Evolutionary conservation across 1,140 invertebrate species (phyloP).

Genomic region (Glossosoma conforme): DNA sequence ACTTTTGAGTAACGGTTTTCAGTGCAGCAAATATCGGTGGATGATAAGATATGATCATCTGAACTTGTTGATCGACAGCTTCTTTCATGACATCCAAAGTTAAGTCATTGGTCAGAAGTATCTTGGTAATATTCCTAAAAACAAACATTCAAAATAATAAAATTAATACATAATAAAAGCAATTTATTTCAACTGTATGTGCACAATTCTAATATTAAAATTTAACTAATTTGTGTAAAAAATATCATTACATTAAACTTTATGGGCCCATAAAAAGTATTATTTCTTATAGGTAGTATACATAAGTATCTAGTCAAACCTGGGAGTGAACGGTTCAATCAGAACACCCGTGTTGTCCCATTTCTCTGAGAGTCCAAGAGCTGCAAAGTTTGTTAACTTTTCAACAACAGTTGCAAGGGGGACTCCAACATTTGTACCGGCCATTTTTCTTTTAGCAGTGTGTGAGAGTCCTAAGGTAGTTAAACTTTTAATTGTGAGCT

Average conservation of each 20-base stretch:
- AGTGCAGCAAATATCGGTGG: slow-evolving; percentile 87
- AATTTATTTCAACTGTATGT: too few species aligned
- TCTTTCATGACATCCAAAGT: slow-evolving; percentile 85
- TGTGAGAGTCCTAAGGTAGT: too few species aligned
- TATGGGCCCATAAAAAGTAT: too few species aligned
- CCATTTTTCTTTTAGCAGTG: background rate
- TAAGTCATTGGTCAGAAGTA: slow-evolving; percentile 93
- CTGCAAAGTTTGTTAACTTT: slow-evolving; percentile 65
- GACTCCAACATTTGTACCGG: slow-evolving; percentile 37
- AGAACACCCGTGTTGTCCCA: slow-evolving; percentile 97
- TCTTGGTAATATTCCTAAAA: slow-evolving; percentile 53
- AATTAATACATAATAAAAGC: too few species aligned
- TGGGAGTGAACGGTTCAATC: slow-evolving; percentile 67
- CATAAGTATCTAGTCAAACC: slow-evolving; percentile 29
- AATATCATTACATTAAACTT: too few species aligned
- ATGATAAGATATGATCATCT: slow-evolving; percentile 93
- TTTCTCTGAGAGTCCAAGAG: slow-evolving; percentile 65
- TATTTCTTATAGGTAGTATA: too few species aligned
- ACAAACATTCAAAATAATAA: too few species aligned
- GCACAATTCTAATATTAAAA: too few species aligned
- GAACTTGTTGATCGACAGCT: slow-evolving; percentile 61
- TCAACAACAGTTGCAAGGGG: slow-evolving; percentile 56
- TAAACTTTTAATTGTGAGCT: too few species aligned
- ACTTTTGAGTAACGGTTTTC: slow-evolving; percentile 82
- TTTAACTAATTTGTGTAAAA: too few species aligned